Conservation (phyloP, 2,797 vertebrate species). For the Steatocranus sp. region DNA sequence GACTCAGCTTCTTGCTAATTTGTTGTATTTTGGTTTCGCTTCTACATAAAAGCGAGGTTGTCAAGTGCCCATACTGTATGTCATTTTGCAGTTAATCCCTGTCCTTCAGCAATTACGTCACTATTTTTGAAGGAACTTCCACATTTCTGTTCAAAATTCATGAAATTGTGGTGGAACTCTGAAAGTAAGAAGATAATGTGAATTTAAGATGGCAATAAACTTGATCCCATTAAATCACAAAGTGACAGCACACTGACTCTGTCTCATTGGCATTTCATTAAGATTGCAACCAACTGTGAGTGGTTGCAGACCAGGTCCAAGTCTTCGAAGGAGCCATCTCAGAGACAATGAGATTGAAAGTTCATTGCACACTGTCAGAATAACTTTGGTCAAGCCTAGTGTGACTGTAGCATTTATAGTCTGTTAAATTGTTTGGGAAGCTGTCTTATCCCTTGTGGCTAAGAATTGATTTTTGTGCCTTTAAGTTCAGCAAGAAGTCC, state of each 20-base stretch:
- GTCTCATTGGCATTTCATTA: background rate
- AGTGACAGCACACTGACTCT: background rate
- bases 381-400: background rate
- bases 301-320: background rate
- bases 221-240: background rate
- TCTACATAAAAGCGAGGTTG: background rate
- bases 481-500: background rate
- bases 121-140: background rate
- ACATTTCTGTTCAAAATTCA: background rate
- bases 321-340: background rate
- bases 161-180: background rate
- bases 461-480: background rate
- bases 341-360: background rate
- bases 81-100: background rate
- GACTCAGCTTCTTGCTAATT: rapidly evolving
- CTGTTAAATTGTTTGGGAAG: background rate
- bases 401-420: background rate
- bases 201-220: background rate
- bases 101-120: background rate
- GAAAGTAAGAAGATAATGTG: background rate
- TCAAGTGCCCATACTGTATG: background rate
- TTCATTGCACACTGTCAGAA: background rate
- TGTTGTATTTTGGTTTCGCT: background rate
- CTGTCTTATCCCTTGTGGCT: background rate
- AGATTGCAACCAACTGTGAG: background rate